These are phyloP conservation scores for Eublepharis macularius DNA, from an alignment of 2,113 vertebrate genomes.

Conservation along the genomic window DNA sequence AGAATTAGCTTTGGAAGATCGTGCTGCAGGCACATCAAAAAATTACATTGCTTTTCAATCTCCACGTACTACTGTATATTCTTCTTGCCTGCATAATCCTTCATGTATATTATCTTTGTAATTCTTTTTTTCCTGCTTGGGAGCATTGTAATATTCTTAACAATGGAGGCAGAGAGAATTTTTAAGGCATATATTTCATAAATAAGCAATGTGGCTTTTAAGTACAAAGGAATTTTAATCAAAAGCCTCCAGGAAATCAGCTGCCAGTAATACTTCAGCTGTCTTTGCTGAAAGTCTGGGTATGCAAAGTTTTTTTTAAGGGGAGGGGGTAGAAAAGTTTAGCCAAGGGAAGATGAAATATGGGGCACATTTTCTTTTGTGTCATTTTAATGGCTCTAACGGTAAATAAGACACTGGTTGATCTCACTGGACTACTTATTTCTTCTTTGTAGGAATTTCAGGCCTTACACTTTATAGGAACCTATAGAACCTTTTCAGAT, in stretches of 20 bases:
- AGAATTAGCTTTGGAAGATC: too few relatives aligned
- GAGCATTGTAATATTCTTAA: conserved; percentile 1
- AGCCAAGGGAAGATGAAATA: not conserved
- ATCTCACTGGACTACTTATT: not conserved
- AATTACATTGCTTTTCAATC: not conserved
- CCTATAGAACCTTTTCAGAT: not conserved
- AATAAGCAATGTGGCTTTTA: not conserved
- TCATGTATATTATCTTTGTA: not conserved
- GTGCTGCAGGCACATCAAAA: not conserved
- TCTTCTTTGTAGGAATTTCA: not conserved
- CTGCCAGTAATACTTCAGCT: conserved; percentile 2
- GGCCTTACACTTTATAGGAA: not conserved
- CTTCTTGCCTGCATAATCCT: not conserved
- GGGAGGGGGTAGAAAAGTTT: not conserved
- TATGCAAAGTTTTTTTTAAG: not conserved
- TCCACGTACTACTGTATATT: not conserved
- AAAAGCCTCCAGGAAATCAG: conserved; percentile 19
- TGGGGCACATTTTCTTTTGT: not conserved
- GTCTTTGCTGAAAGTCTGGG: not conserved
- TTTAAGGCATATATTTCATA: not conserved
- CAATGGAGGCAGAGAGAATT: not conserved
- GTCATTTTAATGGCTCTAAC: not conserved
- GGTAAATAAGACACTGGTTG: not conserved
- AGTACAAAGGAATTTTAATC: conserved; percentile 37
- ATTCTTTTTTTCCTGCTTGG: not conserved